Evolutionary conservation across 1,140 invertebrate genomes (phyloP).

Genomic region (Drosophila guanche): DNA sequence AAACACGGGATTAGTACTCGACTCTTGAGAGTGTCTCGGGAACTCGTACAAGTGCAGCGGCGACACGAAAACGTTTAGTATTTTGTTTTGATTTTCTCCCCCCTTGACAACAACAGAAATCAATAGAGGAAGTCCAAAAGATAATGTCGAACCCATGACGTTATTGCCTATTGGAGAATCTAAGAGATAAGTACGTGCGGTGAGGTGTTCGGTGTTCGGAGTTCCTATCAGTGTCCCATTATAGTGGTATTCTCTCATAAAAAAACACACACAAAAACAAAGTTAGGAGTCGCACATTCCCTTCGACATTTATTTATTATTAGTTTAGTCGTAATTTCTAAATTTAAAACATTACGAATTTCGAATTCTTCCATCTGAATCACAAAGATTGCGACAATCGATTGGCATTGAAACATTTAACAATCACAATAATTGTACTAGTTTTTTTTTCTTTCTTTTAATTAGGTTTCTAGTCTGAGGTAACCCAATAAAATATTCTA

Average conservation of each 20-base stretch:
- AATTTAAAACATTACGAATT: conserved; percentile 38
- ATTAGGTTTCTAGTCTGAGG: no score
- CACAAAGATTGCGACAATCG: no score
- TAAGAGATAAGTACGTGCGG: conserved; percentile 12
- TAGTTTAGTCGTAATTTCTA: conserved; percentile 45
- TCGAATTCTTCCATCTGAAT: background rate
- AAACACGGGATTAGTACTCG: conserved; percentile 42
- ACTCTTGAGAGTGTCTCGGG: conserved; percentile 17
- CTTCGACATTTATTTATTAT: background rate
- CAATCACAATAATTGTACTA: no score
- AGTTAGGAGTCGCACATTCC: conserved; percentile 39
- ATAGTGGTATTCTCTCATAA: conserved; percentile 30
- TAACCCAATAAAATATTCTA: no score
- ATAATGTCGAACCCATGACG: no score
- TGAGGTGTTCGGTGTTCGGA: background rate
- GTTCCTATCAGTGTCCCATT: conserved; percentile 33
- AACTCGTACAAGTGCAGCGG: conserved; percentile 30
- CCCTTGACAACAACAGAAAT: conserved; percentile 36
- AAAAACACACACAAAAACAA: background rate
- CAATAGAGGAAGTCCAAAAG: conserved; percentile 27
- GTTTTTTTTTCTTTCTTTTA: no score
- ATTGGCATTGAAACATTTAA: no score
- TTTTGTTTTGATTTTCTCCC: conserved; percentile 61
- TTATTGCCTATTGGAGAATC: no score
- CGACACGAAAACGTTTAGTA: conserved; percentile 47